These are phyloP conservation scores for Ramphastos sulfuratus DNA, from an alignment of 2,113 vertebrate species.

Conservation along the genomic window DNA sequence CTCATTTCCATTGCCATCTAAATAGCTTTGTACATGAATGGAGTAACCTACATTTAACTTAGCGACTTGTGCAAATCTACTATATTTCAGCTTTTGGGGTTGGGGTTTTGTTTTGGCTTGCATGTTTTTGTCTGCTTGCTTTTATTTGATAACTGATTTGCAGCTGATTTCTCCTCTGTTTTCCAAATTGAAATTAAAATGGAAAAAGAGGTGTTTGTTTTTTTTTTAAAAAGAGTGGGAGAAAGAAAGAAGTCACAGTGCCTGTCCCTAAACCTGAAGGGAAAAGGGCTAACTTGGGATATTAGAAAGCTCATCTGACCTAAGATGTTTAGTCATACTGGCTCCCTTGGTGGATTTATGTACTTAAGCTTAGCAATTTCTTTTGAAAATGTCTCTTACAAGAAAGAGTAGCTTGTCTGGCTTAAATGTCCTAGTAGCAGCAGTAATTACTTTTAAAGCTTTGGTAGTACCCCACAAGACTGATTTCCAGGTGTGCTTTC, in stretches of 20 bases:
- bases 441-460: background rate
- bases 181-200: background rate
- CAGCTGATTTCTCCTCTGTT: background rate
- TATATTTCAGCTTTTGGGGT: background rate
- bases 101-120: background rate
- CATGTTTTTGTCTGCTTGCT: slow-evolving; percentile 7
- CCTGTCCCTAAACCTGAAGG: background rate
- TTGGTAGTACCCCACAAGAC: background rate
- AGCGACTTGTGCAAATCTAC: slow-evolving; percentile 48
- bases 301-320: background rate
- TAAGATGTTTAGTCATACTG: background rate
- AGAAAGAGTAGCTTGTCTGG: background rate
- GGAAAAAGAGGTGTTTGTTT: background rate
- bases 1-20: slow-evolving; percentile 70
- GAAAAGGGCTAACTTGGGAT: background rate
- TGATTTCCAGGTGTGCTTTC: background rate
- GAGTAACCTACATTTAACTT: slow-evolving; percentile 71
- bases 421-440: background rate
- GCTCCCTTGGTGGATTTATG: background rate
- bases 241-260: background rate
- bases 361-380: background rate
- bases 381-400: background rate
- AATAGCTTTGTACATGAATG: slow-evolving; percentile 63
- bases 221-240: too few relatives aligned
- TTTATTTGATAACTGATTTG: slow-evolving; percentile 44